Evolutionary conservation across 2,113 vertebrate species (phyloP).

Genomic region (Nycticorax nycticorax): DNA sequence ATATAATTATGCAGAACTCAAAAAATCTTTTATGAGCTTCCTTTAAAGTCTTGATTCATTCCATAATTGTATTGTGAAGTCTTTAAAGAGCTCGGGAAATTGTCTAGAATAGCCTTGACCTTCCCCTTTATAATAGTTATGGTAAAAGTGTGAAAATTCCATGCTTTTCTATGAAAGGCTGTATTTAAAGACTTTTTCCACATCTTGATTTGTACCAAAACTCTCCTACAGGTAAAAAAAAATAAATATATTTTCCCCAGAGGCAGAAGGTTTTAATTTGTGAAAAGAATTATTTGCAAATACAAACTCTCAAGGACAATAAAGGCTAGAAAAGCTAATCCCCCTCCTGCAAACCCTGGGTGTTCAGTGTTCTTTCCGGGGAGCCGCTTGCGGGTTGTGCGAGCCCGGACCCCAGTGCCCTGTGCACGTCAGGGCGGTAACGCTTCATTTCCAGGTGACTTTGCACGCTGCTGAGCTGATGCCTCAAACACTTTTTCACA

Average conservation of each 20-base stretch:
- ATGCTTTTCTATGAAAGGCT: background rate
- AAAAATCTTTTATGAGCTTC: background rate
- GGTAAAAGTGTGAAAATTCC: background rate
- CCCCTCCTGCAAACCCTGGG: background rate
- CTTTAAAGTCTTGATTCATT: background rate
- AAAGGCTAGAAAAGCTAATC: background rate
- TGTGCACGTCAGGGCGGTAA: background rate
- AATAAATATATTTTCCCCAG: background rate
- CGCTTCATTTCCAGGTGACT: background rate
- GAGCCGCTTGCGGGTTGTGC: background rate
- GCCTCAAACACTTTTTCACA: background rate
- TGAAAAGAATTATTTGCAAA: background rate
- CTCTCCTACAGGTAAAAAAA: background rate
- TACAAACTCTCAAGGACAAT: background rate
- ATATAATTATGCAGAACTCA: background rate
- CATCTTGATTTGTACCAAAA: background rate
- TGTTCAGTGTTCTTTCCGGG: background rate
- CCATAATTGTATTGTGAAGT: background rate
- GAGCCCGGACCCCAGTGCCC: background rate
- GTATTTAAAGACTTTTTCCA: background rate
- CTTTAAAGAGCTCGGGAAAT: background rate
- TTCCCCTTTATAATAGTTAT: background rate
- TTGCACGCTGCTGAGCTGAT: background rate
- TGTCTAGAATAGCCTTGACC: background rate
- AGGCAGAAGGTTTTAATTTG: background rate